These are phyloP conservation scores for Tinea pellionella DNA, from an alignment of 2,888 invertebrate genomes.

Conservation along the genomic window DNA sequence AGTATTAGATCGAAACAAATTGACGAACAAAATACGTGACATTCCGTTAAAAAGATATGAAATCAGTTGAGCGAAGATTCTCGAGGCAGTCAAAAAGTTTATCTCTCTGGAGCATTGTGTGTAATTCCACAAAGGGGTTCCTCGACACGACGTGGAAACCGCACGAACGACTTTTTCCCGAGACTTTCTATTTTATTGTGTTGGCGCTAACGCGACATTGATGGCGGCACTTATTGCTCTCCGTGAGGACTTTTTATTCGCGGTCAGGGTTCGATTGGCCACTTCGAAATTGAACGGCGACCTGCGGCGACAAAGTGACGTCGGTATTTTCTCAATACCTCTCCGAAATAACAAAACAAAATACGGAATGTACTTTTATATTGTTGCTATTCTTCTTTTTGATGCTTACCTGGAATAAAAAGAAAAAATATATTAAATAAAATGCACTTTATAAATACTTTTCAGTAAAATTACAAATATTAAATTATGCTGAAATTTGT, in stretches of 20 bases:
- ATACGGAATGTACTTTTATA: background rate
- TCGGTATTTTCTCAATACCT: background rate
- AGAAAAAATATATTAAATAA: constrained; percentile 17
- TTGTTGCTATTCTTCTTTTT: background rate
- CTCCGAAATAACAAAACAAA: background rate
- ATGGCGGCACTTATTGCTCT: constrained; percentile 63
- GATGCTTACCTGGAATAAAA: constrained; percentile 42
- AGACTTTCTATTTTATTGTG: constrained; percentile 63
- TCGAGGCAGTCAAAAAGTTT: background rate
- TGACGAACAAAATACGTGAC: constrained; percentile 1
- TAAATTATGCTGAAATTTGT: too few species aligned
- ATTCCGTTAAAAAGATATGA: constrained; percentile 1
- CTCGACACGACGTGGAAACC: constrained; percentile 10
- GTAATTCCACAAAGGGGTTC: constrained; percentile 9
- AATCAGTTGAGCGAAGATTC: background rate
- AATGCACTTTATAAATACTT: too few species aligned
- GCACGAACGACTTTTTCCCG: constrained; percentile 27
- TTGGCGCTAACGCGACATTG: constrained; percentile 59
- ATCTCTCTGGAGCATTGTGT: constrained; percentile 6
- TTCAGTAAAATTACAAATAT: too few species aligned
- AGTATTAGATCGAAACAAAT: background rate
- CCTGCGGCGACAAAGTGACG: constrained; percentile 23
- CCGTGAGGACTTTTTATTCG: constrained; percentile 42
- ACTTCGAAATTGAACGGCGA: constrained; percentile 38
- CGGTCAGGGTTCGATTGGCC: constrained; percentile 31